Conservation (phyloP, 2,797 vertebrate species). For the Peromyscus aztecus region DNA sequence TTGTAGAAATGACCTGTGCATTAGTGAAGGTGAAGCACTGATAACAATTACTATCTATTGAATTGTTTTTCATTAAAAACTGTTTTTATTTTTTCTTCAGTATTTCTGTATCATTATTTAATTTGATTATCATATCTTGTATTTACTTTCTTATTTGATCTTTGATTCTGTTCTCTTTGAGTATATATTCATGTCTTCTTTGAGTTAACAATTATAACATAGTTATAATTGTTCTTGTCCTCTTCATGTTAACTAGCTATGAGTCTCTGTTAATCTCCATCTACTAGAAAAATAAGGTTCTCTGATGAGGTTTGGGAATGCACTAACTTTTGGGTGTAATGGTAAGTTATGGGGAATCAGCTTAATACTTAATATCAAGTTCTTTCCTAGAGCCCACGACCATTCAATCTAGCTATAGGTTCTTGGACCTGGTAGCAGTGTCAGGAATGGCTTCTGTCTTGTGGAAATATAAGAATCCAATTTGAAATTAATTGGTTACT, state of each 20-base stretch:
- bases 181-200: not conserved
- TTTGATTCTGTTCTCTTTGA: not conserved
- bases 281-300: not conserved
- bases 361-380: not conserved
- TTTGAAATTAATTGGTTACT: not conserved
- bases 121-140: not conserved
- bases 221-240: not conserved
- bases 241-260: not conserved
- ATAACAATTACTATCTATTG: not conserved
- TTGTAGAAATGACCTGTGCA: not conserved
- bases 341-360: too few species aligned
- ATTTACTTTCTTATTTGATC: not conserved
- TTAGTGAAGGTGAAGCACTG: not conserved
- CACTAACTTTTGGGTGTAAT: not conserved
- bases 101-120: not conserved
- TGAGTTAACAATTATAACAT: not conserved
- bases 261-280: not conserved
- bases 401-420: not conserved
- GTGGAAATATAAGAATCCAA: not conserved
- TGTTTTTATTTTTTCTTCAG: not conserved
- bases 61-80: not conserved
- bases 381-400: not conserved
- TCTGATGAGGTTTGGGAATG: not conserved
- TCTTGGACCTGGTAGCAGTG: not conserved
- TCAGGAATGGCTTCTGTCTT: not conserved